A percentile compares a stretch with the other conserved stretches of the same genome.
phyloP scores from a whole-genome alignment of 2,888 invertebrate genomes.

The Andrena chrysosceles region DNA sequence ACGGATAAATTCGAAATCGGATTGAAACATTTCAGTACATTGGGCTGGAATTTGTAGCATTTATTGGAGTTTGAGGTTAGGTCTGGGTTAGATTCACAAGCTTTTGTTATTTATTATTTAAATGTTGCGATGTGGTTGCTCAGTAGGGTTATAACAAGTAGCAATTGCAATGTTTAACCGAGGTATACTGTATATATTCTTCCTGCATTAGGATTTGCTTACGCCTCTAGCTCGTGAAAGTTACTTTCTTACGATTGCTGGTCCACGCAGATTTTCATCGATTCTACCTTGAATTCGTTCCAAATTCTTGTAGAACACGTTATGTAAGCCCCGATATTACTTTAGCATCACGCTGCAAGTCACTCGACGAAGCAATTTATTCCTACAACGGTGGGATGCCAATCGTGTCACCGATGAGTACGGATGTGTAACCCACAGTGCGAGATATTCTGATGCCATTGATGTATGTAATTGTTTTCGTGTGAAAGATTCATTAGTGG shows the following conservation, averaged over 20 bases:
- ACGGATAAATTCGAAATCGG: not conserved
- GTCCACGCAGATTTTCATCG: not conserved
- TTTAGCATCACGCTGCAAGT: not conserved
- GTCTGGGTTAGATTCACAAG: not conserved
- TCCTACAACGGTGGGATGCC: not conserved
- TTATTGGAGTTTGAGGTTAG: conserved; percentile 32
- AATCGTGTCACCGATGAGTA: not conserved
- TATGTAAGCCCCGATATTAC: not conserved
- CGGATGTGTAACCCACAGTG: not conserved
- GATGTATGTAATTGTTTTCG: not conserved
- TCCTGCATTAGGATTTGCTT: not conserved
- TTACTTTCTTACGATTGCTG: not conserved
- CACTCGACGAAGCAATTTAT: not conserved
- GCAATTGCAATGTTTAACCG: not conserved
- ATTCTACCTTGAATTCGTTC: not conserved
- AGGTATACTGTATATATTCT: not conserved
- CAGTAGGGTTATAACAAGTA: not conserved
- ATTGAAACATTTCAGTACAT: not conserved
- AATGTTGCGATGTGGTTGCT: not conserved
- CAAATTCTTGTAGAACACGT: not conserved
- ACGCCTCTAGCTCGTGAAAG: not conserved
- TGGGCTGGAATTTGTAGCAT: not conserved
- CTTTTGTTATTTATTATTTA: not conserved
- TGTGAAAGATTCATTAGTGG: not conserved
- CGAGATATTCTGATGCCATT: not conserved